Evolutionary conservation across 2,888 invertebrate genomes (phyloP).

Genomic region (Cataglyphis albicans): DNA sequence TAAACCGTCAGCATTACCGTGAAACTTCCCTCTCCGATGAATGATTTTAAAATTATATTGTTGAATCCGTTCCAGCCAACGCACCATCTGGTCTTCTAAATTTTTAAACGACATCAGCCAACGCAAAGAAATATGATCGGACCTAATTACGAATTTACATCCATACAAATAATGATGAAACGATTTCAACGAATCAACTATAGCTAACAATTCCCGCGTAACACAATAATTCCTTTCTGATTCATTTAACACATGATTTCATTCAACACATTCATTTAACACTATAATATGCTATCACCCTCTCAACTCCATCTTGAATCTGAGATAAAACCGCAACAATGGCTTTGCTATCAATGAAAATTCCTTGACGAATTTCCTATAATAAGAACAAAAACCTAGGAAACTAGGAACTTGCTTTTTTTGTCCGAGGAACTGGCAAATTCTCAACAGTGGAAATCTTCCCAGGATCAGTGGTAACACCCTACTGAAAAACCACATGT

Average conservation of each 20-base stretch:
- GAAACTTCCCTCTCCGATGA: neutral
- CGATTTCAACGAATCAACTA: neutral
- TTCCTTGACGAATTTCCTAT: neutral
- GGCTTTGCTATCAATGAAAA: neutral
- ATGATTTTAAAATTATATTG: neutral
- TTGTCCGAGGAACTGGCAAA: neutral
- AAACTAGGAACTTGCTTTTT: slow-evolving; percentile 1
- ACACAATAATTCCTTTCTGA: too few species aligned
- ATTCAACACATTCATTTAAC: too few species aligned
- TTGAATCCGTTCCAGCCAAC: neutral
- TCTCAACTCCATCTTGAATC: too few species aligned
- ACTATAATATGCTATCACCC: too few species aligned
- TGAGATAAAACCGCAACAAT: neutral
- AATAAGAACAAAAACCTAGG: slow-evolving; percentile 11
- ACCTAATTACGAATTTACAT: neutral
- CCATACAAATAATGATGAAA: slow-evolving; percentile 41
- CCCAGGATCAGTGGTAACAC: neutral
- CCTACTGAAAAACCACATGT: neutral
- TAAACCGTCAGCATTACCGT: neutral
- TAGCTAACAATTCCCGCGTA: too few species aligned
- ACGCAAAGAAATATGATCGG: too few species aligned
- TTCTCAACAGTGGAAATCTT: neutral
- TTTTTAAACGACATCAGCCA: too few species aligned
- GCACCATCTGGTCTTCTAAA: too few species aligned
- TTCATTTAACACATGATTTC: too few species aligned